These are phyloP conservation scores for Epicampocera succincta DNA, from an alignment of 2,888 invertebrate genomes.

Conservation along the genomic window DNA sequence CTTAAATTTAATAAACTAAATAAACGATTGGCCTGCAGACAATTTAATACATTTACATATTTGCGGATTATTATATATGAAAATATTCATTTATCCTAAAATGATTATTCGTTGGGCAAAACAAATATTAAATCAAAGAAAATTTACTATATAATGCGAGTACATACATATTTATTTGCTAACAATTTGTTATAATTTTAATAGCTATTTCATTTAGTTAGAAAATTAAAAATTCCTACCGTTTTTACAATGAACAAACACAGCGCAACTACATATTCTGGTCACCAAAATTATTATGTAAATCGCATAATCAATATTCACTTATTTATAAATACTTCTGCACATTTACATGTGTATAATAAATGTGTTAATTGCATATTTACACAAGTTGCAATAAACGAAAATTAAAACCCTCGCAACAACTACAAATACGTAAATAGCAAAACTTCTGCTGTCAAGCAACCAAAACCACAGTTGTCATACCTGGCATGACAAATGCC, in stretches of 20 bases:
- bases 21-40: background rate
- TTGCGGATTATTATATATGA: background rate
- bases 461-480: constrained; percentile 24
- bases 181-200: constrained; percentile 14
- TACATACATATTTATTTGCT: background rate
- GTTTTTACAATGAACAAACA: background rate
- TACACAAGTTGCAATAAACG: constrained; percentile 33
- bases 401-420: background rate
- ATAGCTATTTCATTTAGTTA: constrained; percentile 26
- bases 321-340: no score
- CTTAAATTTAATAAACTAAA: no score
- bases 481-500: background rate
- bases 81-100: background rate
- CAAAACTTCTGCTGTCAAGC: background rate
- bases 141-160: no score
- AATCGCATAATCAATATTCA: constrained; percentile 51
- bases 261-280: constrained; percentile 3
- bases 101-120: background rate
- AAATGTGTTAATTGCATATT: background rate
- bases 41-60: background rate
- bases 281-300: constrained; percentile 4
- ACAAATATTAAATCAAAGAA: background rate
- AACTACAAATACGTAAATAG: background rate
- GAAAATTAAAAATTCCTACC: background rate
- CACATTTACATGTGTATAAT: no score